These are phyloP conservation scores for Parazoanthus atlanticus DNA, from an alignment of 92 coral and sea anemone species.

Conservation along the genomic window DNA sequence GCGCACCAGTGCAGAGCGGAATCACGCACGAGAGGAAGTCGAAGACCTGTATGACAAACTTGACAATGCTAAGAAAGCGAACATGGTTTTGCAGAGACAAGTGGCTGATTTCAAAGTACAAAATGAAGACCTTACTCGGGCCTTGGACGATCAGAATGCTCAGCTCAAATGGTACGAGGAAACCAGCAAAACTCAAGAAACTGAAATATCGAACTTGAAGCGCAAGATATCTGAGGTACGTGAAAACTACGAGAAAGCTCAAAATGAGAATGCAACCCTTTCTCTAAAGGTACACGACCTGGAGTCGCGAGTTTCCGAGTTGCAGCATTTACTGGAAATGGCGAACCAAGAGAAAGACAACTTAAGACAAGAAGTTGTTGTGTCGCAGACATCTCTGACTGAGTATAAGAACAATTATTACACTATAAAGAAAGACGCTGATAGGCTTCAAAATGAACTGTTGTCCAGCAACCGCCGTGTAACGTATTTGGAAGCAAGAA, in stretches of 20 bases:
- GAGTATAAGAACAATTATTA: slow-evolving; percentile 83
- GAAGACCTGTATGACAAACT: slow-evolving; percentile 74
- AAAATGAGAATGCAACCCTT: slow-evolving; percentile 75
- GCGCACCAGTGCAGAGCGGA: slow-evolving; percentile 81
- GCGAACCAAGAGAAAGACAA: slow-evolving; percentile 84
- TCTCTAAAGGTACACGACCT: slow-evolving; percentile 81
- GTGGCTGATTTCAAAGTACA: slow-evolving; percentile 69
- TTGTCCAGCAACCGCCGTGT: slow-evolving; percentile 80
- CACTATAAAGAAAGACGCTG: slow-evolving; percentile 84
- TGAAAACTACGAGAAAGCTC: slow-evolving; percentile 82
- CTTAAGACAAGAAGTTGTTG: slow-evolving; percentile 77
- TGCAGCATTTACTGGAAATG: slow-evolving; percentile 78
- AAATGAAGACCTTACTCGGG: slow-evolving; percentile 74
- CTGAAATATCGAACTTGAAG: slow-evolving; percentile 80
- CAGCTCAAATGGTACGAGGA: slow-evolving; percentile 94
- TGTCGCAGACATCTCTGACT: slow-evolving; percentile 68
- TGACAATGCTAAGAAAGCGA: slow-evolving; percentile 80
- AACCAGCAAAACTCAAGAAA: slow-evolving; percentile 74
- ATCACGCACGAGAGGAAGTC: slow-evolving; percentile 69
- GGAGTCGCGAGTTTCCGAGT: slow-evolving; percentile 76
- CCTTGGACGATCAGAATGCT: slow-evolving; percentile 76
- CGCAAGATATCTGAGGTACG: slow-evolving; percentile 72
- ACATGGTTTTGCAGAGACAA: slow-evolving; percentile 73
- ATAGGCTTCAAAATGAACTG: slow-evolving; percentile 88
- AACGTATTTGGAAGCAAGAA: slow-evolving; percentile 78